Base-by-base conservation (phyloP, 2,797 vertebrate genomes). In the Diplodus puntazzo region DNA sequence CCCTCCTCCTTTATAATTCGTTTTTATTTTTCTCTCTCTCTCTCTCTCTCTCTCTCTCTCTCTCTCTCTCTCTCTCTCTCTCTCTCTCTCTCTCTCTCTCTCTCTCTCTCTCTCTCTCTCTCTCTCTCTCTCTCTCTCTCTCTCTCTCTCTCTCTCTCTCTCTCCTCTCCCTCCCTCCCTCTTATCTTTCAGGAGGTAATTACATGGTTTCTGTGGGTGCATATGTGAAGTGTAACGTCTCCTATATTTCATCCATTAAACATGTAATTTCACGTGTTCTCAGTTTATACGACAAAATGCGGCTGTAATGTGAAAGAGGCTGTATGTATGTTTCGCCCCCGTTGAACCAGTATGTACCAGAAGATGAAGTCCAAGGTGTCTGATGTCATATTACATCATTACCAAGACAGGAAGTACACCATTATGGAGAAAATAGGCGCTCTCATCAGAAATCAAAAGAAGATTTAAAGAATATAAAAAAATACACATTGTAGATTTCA, bases 1-100 rank as follows among this genome's bases (percentile, higher is more conserved):
- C 72, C 82, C 53, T 42, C 69, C 68, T 75, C 60, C 20, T 83
- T 82, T 79, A 89, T 88, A 60, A 78, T 79, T 67, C 17, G 2
- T 58, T 78, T 57, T 88, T 59, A 71, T 80, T 80, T 65, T 45
- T 25, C 42, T 45, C 6, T 39, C 27, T 13, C 55, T 12, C 5
- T 67, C 48, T n/a, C 39, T 43, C 3, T 34, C 21, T 5, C 30
- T 17, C 55, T 17, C 5, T 12, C 9, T 14, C 20, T 52, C n/a
- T 20, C 50, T 21, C 50, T 52, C 50, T 52, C 39, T 14, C 39
- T 43, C 3, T 8, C 18, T 60, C 6, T 52, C n/a, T 53, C 25
- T 52, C 25, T 20, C 21, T 16, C 52, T 70, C 7, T 23, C 25
- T 42, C 60, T 62, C 61, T 25, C 54, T 18, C 55, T 27, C 66